These are phyloP conservation scores for Dione juno DNA, from an alignment of 2,888 invertebrate genomes.

Conservation along the genomic window DNA sequence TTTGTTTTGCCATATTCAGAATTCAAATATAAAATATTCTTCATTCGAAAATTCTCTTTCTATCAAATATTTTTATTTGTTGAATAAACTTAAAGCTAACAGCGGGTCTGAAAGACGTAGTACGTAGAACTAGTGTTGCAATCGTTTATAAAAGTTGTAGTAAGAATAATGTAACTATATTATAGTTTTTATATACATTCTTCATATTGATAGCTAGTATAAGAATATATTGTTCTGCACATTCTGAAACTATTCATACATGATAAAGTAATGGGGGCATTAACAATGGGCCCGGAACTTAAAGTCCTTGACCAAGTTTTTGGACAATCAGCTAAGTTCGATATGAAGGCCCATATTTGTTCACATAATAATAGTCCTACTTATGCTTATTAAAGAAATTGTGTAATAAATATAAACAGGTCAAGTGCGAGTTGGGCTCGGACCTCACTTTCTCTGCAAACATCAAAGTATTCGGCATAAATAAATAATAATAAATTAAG, in stretches of 20 bases:
- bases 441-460: too few species aligned
- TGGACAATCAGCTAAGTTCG: conserved; percentile 12
- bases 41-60: background rate
- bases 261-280: conserved; percentile 19
- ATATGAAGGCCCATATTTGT: conserved; percentile 14
- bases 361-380: background rate
- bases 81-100: too few species aligned
- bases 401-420: too few species aligned
- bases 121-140: too few species aligned
- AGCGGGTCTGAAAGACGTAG: too few species aligned
- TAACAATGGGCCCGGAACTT: conserved; percentile 21
- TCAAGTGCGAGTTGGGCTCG: too few species aligned
- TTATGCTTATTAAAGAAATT: background rate
- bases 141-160: too few species aligned
- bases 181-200: too few species aligned
- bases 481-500: too few species aligned
- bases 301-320: conserved; percentile 16
- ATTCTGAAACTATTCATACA: conserved; percentile 22
- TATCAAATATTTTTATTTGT: too few species aligned
- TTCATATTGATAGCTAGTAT: background rate
- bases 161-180: too few species aligned
- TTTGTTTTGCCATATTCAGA: background rate
- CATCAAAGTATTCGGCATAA: too few species aligned
- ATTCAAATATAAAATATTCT: background rate
- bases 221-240: conserved; percentile 15